Evolutionary conservation across 2,888 invertebrate species (phyloP).

Genomic region (Leuctra nigra): DNA sequence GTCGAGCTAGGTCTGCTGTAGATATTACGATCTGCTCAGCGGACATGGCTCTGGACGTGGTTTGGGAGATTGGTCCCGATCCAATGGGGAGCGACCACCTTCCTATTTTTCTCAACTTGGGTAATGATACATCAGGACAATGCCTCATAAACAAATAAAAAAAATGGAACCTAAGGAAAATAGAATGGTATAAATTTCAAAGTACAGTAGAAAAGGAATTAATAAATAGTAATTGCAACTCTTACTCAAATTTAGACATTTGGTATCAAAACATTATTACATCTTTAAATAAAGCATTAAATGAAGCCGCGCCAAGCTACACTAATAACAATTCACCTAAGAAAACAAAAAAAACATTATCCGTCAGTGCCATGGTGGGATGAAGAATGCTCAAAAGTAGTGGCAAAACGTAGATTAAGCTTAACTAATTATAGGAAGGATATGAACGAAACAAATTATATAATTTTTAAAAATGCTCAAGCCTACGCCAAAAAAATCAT

Average conservation of each 20-base stretch:
- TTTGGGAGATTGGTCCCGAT: neutral
- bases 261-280: neutral
- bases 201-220: neutral
- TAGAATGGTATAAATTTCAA: neutral
- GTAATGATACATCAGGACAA: too few species aligned
- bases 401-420: neutral
- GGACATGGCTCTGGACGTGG: constrained; percentile 35
- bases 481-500: neutral
- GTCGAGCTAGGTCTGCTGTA: neutral
- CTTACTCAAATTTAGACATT: neutral
- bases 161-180: neutral
- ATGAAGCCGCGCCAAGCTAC: too few species aligned
- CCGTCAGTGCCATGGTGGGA: neutral
- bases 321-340: too few species aligned
- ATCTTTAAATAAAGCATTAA: too few species aligned
- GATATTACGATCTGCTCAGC: constrained; percentile 32
- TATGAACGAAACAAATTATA: too few species aligned
- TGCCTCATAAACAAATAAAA: neutral
- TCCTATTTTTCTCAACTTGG: neutral
- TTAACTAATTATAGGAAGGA: too few species aligned
- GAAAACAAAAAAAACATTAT: too few species aligned
- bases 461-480: neutral
- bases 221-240: neutral
- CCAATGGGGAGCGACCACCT: neutral
- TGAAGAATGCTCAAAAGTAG: neutral